phyloP scores from a whole-genome alignment of 2,888 invertebrate species.

The Oligia latruncula region DNA sequence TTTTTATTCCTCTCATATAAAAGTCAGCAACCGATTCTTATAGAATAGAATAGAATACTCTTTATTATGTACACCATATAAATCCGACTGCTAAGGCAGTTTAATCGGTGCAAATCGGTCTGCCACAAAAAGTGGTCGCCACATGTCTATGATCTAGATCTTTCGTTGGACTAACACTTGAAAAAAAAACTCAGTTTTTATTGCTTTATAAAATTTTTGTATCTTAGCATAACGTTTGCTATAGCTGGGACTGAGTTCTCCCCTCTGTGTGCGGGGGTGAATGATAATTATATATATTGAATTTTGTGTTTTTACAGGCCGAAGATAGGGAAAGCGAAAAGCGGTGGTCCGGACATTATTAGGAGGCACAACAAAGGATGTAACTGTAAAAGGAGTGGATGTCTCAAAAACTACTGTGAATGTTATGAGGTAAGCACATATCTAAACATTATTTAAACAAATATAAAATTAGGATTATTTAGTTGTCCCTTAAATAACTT shows the following conservation, averaged over 20 bases:
- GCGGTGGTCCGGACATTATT: constrained; percentile 93
- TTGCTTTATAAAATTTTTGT: too few species aligned
- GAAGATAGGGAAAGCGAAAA: constrained; percentile 97
- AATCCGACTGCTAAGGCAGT: neutral
- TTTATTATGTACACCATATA: too few species aligned
- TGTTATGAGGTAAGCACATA: constrained; percentile 95
- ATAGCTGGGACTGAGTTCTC: neutral
- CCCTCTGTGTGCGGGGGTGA: neutral
- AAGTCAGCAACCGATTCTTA: neutral
- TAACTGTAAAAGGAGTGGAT: constrained; percentile 99
- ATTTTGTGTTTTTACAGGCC: constrained; percentile 91
- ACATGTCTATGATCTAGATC: too few species aligned
- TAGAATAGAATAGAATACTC: too few species aligned
- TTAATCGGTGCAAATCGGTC: too few species aligned
- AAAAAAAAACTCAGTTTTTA: too few species aligned
- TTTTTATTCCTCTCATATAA: neutral
- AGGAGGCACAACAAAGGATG: constrained; percentile 99
- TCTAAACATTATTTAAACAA: neutral
- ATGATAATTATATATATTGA: neutral
- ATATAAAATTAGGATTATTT: neutral
- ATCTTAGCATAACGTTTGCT: neutral
- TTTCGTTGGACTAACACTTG: too few species aligned
- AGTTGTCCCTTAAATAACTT: neutral
- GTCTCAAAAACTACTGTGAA: constrained; percentile 99
- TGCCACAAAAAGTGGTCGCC: neutral